Base-by-base conservation (phyloP, 1,140 invertebrate species). In the Neodiprion lecontei region DNA sequence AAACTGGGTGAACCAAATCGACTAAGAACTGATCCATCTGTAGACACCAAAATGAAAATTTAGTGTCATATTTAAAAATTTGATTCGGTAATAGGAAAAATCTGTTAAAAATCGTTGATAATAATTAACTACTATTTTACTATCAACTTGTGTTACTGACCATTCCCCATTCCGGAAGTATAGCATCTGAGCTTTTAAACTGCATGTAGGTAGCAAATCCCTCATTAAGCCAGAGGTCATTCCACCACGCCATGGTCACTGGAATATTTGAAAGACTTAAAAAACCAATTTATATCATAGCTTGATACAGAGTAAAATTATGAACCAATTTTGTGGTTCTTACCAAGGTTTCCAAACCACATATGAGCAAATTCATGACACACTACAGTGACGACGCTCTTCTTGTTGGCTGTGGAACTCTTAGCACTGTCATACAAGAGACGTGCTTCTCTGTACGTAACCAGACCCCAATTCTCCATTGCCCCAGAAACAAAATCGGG, bases 401-500 rank as follows among this genome's bases (percentile, higher is more conserved):
- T 92, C 82, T 95, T 94, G 79, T 96, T 95, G 1, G 82, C 84
- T 1, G 93, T 91, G 0, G 96, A 96, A 69, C 93, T 94, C 1
- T 88, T 90, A 1, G 82, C 83, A 14, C 90, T 81, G 79, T 96
- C 92, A 73, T 93, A 96, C 2, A 98, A 88, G 73, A 99, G 89
- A 72, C 93, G 92, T 0, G 93, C 93, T 89, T 98, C 97, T 73
- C 96, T 90, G 81, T 92, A 96, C 2, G 95, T 96, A 1, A 96
- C 92, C 1, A 96, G 86, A 47, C 95, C 95, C 95, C 97, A 98
- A 88, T 98, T 96, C 87, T 98, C 97, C 93, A 98, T 99, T 0
- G 97, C 97, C 9, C 96, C 97, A 3, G 96, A 96, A 1, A 95
- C 94, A 90, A 98, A 99, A 88, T 99, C 97, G 7, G 97, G 97